Base-by-base conservation (phyloP, 2,888 invertebrate species). In the Clepsis dumicolana region DNA sequence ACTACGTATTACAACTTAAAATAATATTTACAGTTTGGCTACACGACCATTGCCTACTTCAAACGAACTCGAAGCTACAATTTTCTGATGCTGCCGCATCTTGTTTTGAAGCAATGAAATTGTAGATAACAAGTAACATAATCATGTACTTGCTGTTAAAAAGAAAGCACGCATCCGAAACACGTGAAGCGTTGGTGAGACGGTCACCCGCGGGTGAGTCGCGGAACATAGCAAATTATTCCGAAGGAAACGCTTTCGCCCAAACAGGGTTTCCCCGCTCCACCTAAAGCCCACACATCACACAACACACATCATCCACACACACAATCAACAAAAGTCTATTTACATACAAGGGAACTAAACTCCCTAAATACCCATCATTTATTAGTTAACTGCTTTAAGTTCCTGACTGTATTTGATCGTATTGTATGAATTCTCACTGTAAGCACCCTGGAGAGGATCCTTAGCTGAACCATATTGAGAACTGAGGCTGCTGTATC, bases 321-420 rank as follows among this genome's bases (percentile, higher is more conserved):
- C 75, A 73, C 65, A 71, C 77, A 79, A 72, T 75, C 67, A 77
- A 52, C 59, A 79, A 77, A 74, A 73, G 76, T 78, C 81, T 86
- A 87, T 88, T 84, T 85, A 89, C 86, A 89, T 85, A 89, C 86
- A 89, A 69, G 70, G 76, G 70, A 72, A 71, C 44, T 71, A 14
- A 25, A 27, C 48, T 21, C n/a, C 38, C 69, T 48, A 24, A 70
- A 7, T 63, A 66, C 44, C 48, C 41, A 71, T 61, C 4, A 63
- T 68, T 84, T 84, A 89, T 73, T 90, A 84, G 71, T 71, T 77
- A 64, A 83, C 83, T n/a, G 93, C 89, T 65, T 92, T 93, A 12
- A 94, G 76, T 74, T 90, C 92, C 73, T 90, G 88, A 77, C 94
- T 94, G 77, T 94, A 94, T 77, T 93, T 94, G 64, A 94, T 94